A percentile compares a stretch with the other conserved stretches of the same genome.
Evolutionary conservation across 2,888 invertebrate species (phyloP).

Genomic region (Drosophila cognata): DNA sequence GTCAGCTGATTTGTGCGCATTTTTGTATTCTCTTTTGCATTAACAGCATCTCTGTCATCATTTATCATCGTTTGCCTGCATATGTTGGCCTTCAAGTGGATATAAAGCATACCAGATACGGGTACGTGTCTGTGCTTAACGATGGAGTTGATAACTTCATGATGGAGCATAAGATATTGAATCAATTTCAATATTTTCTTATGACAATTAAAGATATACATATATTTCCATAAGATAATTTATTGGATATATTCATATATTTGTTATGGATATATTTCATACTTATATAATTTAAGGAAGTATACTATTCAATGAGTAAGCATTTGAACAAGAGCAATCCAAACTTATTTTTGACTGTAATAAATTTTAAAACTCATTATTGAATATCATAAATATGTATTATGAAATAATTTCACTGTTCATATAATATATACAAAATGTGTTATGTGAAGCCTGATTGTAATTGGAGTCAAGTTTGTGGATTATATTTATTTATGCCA

Average conservation of each 20-base stretch:
- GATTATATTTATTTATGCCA: not conserved
- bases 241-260: slow-evolving; percentile 10
- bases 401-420: not conserved
- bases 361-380: not conserved
- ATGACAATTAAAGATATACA: slow-evolving; percentile 28
- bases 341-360: not conserved
- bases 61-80: slow-evolving; percentile 73
- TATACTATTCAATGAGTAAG: not conserved
- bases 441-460: not conserved
- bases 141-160: slow-evolving; percentile 51
- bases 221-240: slow-evolving; percentile 6
- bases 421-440: not conserved
- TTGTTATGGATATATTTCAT: not conserved
- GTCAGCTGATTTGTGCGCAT: slow-evolving; percentile 48
- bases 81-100: slow-evolving; percentile 69
- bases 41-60: slow-evolving; percentile 67
- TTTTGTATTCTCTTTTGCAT: slow-evolving; percentile 53
- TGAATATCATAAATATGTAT: not conserved
- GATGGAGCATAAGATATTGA: slow-evolving; percentile 28
- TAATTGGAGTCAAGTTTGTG: not conserved
- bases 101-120: slow-evolving; percentile 28
- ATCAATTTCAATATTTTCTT: slow-evolving; percentile 30
- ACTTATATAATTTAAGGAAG: not conserved
- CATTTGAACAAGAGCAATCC: not conserved
- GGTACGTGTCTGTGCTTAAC: slow-evolving; percentile 57